These are phyloP conservation scores for Stramonita haemastoma DNA, from an alignment of 2,888 invertebrate species.

Conservation along the genomic window DNA sequence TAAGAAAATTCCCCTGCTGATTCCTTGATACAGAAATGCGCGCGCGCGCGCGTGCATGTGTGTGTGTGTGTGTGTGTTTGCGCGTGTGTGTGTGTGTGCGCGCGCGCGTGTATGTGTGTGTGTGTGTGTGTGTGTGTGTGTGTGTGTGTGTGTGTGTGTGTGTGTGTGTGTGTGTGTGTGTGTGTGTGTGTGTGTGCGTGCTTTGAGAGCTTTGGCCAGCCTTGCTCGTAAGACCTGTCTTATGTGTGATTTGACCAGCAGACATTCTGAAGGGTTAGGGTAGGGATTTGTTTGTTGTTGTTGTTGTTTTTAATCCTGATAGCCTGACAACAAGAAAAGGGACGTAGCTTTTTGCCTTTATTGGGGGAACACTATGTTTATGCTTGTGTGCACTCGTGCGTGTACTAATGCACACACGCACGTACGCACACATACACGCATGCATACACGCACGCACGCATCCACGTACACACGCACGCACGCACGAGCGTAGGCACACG, in stretches of 20 bases:
- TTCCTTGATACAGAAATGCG: no score
- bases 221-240: neutral
- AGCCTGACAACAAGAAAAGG: neutral
- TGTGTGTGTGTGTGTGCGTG: neutral
- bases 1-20: no score
- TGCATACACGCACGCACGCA: no score
- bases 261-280: neutral
- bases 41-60: no score
- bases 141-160: conserved; percentile 10
- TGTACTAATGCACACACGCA: neutral
- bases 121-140: neutral
- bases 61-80: no score
- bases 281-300: neutral
- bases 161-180: neutral
- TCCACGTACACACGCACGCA: no score
- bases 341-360: neutral
- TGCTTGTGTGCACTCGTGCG: neutral
- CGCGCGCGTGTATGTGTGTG: no score
- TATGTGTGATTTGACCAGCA: neutral
- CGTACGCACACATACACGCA: neutral
- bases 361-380: neutral
- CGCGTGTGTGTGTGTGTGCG: no score
- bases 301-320: neutral
- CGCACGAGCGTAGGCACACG: neutral
- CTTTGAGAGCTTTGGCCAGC: neutral